Base-by-base conservation (phyloP, 2,113 vertebrate genomes). In the Nematolebias whitei region DNA sequence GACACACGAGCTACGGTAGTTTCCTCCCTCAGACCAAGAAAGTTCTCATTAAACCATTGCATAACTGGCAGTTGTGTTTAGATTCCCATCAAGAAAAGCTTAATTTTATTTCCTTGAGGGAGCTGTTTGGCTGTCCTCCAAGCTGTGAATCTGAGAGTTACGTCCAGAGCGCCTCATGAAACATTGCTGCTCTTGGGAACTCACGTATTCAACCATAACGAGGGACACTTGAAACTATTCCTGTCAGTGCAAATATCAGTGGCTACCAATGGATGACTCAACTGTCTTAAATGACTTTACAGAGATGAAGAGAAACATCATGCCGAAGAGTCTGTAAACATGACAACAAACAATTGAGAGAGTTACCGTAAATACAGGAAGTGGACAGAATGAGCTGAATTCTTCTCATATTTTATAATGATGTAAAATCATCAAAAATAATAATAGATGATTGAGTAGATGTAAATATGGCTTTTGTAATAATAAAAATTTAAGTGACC, bases 291-390 rank as follows among this genome's bases (percentile, higher is more conserved):
- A 84, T 63, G 48, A 55, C 54, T 62, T 62, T 3, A 61, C 57
- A 51, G 58, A 63, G 55, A 70, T 74, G 52, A 50, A 40, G 32
- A 51, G 43, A 23, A 71, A 50, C 63, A 47, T 18, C 47, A 22
- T 9, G 13, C 50, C 39, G 56, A 75, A 54, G 71, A 44, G 40
- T 78, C 45, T 79, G 63, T 67, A 71, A 78, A 85, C 70, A 79
- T 51, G 22, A 35, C 56, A 51, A 16, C 32, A 53, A 66, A 38
- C 57, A 48, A 71, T 26, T 50, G 73, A 68, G 68, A 79, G 39
- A 20, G 5, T 39, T 12, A n/a, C n/a, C n/a, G n/a, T n/a, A 38
- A 55, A 67, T 71, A 76, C 19, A 65, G 26, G 66, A 14, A 64
- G 19, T 29, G 53, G 48, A 39, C 55, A 2, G 55, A n/a, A 45